Base-by-base conservation (phyloP, 2,888 invertebrate genomes). In the Allophyes oxyacanthae region DNA sequence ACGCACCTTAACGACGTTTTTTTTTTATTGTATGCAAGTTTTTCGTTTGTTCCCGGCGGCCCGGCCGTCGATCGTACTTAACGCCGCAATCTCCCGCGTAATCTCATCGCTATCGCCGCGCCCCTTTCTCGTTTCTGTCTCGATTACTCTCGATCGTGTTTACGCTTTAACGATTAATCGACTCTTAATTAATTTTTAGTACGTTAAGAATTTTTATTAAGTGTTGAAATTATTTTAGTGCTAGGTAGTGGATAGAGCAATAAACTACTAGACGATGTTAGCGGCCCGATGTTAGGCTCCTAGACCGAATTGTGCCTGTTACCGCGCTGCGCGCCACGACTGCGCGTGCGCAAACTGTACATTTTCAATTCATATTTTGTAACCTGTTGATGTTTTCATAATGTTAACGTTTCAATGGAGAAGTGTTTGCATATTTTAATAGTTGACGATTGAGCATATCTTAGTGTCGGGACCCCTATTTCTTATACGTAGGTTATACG, bases 201-300 rank as follows among this genome's bases (percentile, higher is more conserved):
- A 75, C 76, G 72, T 74, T 85, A 86, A 86, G 84, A 74, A 67
- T 81, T 82, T 81, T 84, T 80, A 82, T 85, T 91, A 90, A 90
- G 86, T 89, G 91, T 91, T 90, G 79, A 89, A 87, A 79, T 82
- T 83, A 82, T 37, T 63, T 72, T 87, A 88, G 84, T 79, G 60
- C 66, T 89, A 90, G 88, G 83, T 88, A 88, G 89, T 77, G 74
- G 80, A 86, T 90, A 89, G 90, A 88, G 84, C 89, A 86, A 86
- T 87, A 75, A 61, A 69, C 76, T 80, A 72, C 58, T 79, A 76
- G 77, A 67, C 61, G 76, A 72, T 55, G 78, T 80, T 72, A 78
- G 79, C 76, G 75, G 81, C 77, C 84, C 82, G 81, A 73, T 55
- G 76, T 78, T 77, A 80, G 84, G 79, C 80, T 79, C 78, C 67